Percentiles rank a stretch among this genome's conserved stretches.
phyloP scores from a whole-genome alignment of 2,113 vertebrate species.

The Aegotheles bennettii region DNA sequence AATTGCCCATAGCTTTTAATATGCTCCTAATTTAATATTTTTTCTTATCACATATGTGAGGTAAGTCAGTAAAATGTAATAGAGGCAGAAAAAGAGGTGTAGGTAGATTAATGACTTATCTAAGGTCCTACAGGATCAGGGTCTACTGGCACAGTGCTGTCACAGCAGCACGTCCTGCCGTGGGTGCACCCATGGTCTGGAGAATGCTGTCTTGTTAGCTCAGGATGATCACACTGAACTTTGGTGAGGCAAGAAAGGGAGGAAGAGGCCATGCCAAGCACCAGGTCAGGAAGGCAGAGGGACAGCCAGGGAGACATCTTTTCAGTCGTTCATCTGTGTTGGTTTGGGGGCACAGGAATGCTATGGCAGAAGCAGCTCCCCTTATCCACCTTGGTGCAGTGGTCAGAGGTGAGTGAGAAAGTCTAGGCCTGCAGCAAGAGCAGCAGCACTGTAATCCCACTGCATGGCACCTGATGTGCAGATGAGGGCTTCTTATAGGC shows the following conservation, averaged over 20 bases:
- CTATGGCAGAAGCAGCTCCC: background rate
- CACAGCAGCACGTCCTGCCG: background rate
- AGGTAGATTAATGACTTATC: background rate
- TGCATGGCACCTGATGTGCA: background rate
- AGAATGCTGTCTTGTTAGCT: background rate
- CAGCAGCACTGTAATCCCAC: background rate
- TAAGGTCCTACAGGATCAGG: background rate
- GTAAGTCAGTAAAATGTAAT: background rate
- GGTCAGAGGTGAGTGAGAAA: background rate
- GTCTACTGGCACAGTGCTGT: fast-evolving
- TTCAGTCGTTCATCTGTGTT: background rate
- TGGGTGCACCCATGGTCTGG: background rate
- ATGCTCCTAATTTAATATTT: background rate
- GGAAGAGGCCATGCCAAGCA: background rate
- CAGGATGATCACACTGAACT: fast-evolving
- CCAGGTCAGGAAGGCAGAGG: fast-evolving
- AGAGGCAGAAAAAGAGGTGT: background rate
- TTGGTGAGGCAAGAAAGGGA: background rate
- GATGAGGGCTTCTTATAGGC: background rate
- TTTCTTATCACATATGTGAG: background rate
- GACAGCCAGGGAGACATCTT: background rate
- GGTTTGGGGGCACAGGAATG: background rate
- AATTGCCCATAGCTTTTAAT: background rate
- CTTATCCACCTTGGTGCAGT: background rate
- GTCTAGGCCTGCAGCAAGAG: background rate